Evolutionary conservation across 2,888 invertebrate genomes (phyloP).

Genomic region (Microctonus aethiopoides): DNA sequence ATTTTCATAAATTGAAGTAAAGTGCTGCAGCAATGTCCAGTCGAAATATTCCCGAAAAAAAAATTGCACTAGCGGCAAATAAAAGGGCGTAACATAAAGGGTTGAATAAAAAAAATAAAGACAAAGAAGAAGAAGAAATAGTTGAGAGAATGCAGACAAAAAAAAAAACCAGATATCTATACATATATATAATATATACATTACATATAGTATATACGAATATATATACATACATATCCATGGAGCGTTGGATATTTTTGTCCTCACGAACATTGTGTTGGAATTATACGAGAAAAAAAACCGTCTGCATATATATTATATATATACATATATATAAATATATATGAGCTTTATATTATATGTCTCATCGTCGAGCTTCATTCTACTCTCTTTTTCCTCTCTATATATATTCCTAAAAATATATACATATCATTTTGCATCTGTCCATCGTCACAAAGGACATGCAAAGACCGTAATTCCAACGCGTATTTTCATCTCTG

Average conservation of each 20-base stretch:
- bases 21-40: conserved; percentile 26
- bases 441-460: neutral
- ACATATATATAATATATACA: neutral
- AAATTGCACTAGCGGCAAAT: conserved; percentile 13
- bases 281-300: neutral
- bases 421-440: neutral
- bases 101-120: neutral
- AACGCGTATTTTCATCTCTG: neutral
- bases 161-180: conserved; percentile 7
- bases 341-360: neutral
- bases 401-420: neutral
- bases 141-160: conserved; percentile 7
- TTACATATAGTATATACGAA: neutral
- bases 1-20: conserved; percentile 15
- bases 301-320: neutral
- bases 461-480: neutral
- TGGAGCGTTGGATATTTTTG: neutral
- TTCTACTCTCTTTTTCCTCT: neutral
- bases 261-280: neutral
- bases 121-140: neutral
- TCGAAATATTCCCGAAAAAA: conserved; percentile 20
- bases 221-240: neutral
- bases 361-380: neutral
- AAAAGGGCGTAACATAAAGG: neutral
- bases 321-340: neutral